Conservation (phyloP, 1,140 invertebrate species). For the Pteromalus puparum region DNA sequence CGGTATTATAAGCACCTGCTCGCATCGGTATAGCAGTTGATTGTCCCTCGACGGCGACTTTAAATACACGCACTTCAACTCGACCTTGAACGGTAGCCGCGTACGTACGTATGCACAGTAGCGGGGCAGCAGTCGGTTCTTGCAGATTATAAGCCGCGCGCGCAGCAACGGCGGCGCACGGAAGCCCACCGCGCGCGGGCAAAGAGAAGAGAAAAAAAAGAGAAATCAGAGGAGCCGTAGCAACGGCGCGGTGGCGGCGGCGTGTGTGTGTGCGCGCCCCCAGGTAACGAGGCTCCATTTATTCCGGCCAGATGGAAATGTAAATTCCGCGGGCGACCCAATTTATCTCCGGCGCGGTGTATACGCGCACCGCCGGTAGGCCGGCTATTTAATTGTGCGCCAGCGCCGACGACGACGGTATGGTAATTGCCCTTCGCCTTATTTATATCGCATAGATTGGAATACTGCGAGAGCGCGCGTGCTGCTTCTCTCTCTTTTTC, state of each 20-base stretch:
- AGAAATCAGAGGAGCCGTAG: background rate
- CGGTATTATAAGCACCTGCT: background rate
- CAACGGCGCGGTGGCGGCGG: background rate
- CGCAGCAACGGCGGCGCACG: background rate
- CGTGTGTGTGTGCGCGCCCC: background rate
- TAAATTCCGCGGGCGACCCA: conserved; percentile 67
- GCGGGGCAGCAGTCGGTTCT: conserved; percentile 4
- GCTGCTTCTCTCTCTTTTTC: background rate
- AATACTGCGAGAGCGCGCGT: conserved; percentile 6
- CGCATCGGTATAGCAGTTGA: background rate
- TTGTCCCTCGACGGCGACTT: background rate
- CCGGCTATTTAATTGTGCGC: conserved; percentile 66
- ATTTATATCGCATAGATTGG: conserved; percentile 61
- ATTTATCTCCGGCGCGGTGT: conserved; percentile 63
- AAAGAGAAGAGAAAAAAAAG: conserved; percentile 14
- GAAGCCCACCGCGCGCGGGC: background rate
- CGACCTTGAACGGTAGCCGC: conserved; percentile 39
- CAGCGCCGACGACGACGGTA: conserved; percentile 54
- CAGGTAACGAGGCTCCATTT: conserved; percentile 71
- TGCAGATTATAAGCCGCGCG: conserved; percentile 28
- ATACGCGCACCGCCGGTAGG: conserved; percentile 35
- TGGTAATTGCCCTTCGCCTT: conserved; percentile 66
- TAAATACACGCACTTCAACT: background rate
- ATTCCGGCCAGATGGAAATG: conserved; percentile 69
- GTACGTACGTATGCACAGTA: background rate